Conservation (phyloP, 2,797 vertebrate genomes). For the Gallinago nigripennis region DNA sequence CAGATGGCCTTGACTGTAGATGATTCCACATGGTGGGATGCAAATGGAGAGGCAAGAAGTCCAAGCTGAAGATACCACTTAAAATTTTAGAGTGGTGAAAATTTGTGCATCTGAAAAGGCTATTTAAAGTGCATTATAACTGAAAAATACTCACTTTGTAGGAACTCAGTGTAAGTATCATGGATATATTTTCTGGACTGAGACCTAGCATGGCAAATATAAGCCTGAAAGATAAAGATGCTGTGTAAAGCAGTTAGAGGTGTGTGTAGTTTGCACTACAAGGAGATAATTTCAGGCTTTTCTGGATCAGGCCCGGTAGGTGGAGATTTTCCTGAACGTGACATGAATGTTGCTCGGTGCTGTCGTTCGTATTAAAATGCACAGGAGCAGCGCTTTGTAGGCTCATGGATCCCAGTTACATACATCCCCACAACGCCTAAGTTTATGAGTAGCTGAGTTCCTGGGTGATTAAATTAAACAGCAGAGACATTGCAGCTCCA, state of each 20-base stretch:
- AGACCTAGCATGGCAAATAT: not conserved
- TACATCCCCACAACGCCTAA: fast-evolving
- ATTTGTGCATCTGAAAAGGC: not conserved
- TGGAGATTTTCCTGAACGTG: not conserved
- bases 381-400: not conserved
- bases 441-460: not conserved
- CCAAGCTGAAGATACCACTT: not conserved
- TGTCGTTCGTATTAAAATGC: fast-evolving
- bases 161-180: not conserved
- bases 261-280: not conserved
- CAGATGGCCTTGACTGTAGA: not conserved
- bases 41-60: not conserved
- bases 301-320: fast-evolving
- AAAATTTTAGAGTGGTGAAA: not conserved
- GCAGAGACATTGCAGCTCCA: not conserved
- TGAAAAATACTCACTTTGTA: not conserved
- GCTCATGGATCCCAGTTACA: not conserved
- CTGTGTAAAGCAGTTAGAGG: not conserved
- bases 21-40: not conserved
- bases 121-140: not conserved
- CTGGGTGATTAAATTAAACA: not conserved
- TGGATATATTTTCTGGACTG: not conserved
- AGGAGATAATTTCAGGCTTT: not conserved
- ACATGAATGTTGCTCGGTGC: not conserved
- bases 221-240: not conserved